These are phyloP conservation scores for Cryptus viduatorius DNA, from an alignment of 2,888 invertebrate species.

Conservation along the genomic window DNA sequence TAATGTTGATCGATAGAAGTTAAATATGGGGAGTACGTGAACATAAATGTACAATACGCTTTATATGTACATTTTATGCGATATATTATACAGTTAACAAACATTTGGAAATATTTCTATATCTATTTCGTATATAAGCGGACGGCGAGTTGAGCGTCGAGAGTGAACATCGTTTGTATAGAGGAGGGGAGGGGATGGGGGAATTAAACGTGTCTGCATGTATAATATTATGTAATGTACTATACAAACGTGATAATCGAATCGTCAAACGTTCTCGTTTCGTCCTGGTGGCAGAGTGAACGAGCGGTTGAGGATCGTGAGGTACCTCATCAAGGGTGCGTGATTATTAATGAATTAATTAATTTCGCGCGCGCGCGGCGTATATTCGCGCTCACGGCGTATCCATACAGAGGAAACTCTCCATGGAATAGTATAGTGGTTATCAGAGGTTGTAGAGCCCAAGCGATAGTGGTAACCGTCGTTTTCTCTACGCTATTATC, in stretches of 20 bases:
- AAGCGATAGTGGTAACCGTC: slow-evolving; percentile 33
- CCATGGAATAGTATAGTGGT: slow-evolving; percentile 33
- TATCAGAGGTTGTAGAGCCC: slow-evolving; percentile 14
- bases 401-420: slow-evolving; percentile 26
- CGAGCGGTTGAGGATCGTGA: slow-evolving; percentile 14
- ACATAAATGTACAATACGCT: too few relatives aligned
- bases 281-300: slow-evolving; percentile 24
- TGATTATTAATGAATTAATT: slow-evolving; percentile 68
- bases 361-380: slow-evolving; percentile 40
- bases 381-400: slow-evolving; percentile 54
- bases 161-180: slow-evolving; percentile 21
- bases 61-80: too few relatives aligned
- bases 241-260: slow-evolving; percentile 63
- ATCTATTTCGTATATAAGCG: neutral
- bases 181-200: neutral
- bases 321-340: slow-evolving; percentile 59
- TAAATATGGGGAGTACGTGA: neutral
- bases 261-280: slow-evolving; percentile 61
- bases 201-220: slow-evolving; percentile 36
- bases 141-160: neutral
- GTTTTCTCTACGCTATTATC: slow-evolving; percentile 60
- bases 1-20: slow-evolving; percentile 1
- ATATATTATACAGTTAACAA: too few relatives aligned
- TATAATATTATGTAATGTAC: slow-evolving; percentile 57
- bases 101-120: neutral